Evolutionary conservation across 2,888 invertebrate genomes (phyloP), one percentile per base, ranked within the genome.

Genomic region (Chesias legatella): DNA sequence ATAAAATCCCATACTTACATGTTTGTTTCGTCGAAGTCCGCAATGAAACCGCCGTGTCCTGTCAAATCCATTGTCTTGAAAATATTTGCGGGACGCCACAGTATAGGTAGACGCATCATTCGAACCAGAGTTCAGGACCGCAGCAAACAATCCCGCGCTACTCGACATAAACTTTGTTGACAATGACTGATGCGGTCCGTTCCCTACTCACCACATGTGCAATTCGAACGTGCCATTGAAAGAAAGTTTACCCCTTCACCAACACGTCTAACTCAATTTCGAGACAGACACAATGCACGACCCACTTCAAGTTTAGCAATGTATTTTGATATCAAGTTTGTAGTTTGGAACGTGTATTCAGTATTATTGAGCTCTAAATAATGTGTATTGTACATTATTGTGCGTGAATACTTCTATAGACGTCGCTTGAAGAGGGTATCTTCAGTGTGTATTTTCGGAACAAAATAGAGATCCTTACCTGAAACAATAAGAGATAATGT

Each of bases 101-200:
- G n/a, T n/a, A n/a, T n/a, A n/a, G 13, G 13, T 17, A 17, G 13
- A 17, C 13, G 13, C 13, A 3, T 2, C 13, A 17, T 17, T 3
- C 2, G 13, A 17, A 3, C 3, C 13, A 3, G 13, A 17, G 13
- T 17, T 17, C 13, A 17, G 13, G 13, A 3, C 13, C 2, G 13
- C 78, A 77, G 73, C 73, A 80, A 80, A 82, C 74, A 81, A 74
- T 67, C 63, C 66, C 58, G 63, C 26, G 38, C 32, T 32, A 28
- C 27, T 35, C 36, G 34, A 25, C 24, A 76, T 75, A 78, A 79
- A 82, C 68, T 80, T 81, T 74, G 79, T 79, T 81, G 84, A 83
- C 84, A 82, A 80, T 79, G 80, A 81, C 75, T 76, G 80, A 84
- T 82, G 78, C 69, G 57, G 56, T 60, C 45, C 40, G 28, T 6